These are phyloP conservation scores for Hydropotes inermis DNA, from an alignment of 2,113 vertebrate genomes.

Conservation along the genomic window DNA sequence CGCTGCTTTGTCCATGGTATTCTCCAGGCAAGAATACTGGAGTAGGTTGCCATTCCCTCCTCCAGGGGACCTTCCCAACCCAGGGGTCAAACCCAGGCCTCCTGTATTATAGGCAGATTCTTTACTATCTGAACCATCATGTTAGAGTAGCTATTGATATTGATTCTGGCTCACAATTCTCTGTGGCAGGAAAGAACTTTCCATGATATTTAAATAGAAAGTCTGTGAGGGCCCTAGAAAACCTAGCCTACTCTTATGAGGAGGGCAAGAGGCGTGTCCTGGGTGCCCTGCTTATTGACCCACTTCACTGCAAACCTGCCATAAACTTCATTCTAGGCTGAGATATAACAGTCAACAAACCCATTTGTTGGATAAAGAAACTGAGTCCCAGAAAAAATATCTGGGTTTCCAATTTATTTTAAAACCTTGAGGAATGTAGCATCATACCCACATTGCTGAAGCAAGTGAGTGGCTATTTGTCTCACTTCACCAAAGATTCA, in stretches of 20 bases:
- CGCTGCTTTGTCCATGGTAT: neutral
- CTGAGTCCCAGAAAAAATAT: neutral
- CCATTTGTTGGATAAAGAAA: neutral
- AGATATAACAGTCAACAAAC: neutral
- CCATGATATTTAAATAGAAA: neutral
- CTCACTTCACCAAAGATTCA: neutral
- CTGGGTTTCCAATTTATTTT: neutral
- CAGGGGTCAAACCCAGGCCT: neutral
- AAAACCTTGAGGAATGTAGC: neutral
- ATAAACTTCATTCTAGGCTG: neutral
- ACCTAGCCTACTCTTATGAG: neutral
- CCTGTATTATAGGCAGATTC: neutral
- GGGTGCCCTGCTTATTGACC: neutral
- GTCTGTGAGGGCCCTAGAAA: neutral
- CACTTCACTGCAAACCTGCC: neutral
- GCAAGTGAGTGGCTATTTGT: neutral
- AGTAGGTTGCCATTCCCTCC: neutral
- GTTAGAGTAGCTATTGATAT: neutral
- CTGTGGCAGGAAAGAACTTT: neutral
- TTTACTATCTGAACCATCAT: neutral
- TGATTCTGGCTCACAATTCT: neutral
- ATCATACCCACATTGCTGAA: neutral
- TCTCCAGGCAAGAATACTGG: neutral
- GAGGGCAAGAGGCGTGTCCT: too few relatives aligned
- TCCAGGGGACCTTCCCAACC: neutral